These are phyloP conservation scores for Thecocarcelia acutangulata DNA, from an alignment of 2,888 invertebrate genomes.

Conservation along the genomic window DNA sequence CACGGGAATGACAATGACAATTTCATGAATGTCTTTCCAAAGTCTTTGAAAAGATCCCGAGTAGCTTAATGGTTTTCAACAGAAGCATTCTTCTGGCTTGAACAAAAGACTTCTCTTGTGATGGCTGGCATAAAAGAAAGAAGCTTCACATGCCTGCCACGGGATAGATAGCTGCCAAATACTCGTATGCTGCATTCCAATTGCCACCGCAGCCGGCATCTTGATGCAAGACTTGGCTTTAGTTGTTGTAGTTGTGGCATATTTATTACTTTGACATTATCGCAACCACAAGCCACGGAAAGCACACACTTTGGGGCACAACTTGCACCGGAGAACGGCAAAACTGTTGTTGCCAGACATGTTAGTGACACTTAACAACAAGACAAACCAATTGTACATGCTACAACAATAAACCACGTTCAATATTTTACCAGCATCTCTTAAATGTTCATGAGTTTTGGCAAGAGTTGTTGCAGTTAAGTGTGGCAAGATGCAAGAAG, in stretches of 20 bases:
- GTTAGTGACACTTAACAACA: slow-evolving; percentile 63
- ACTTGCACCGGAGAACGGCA: slow-evolving; percentile 30
- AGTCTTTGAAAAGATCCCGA: too few species aligned
- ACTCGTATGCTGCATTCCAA: not conserved
- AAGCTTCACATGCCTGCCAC: too few species aligned
- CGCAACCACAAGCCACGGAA: slow-evolving; percentile 2
- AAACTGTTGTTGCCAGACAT: slow-evolving; percentile 55
- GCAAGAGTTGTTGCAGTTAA: slow-evolving; percentile 1
- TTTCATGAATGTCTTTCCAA: too few species aligned
- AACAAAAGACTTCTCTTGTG: too few species aligned
- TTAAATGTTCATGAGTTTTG: not conserved
- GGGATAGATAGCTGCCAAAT: slow-evolving; percentile 28
- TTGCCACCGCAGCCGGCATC: slow-evolving; percentile 6
- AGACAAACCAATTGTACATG: slow-evolving; percentile 45
- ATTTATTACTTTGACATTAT: slow-evolving; percentile 63
- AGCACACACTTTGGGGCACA: not conserved
- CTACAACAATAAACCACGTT: slow-evolving; percentile 24
- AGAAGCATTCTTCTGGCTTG: too few species aligned
- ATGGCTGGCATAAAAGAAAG: too few species aligned
- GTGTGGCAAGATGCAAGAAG: slow-evolving; percentile 17
- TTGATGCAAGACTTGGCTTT: slow-evolving; percentile 57
- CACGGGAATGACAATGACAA: too few species aligned
- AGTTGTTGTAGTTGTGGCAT: slow-evolving; percentile 36
- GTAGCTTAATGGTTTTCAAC: too few species aligned
- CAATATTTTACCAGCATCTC: slow-evolving; percentile 3